Conservation (phyloP, 2,888 invertebrate genomes). For the Miltochrista miniata region DNA sequence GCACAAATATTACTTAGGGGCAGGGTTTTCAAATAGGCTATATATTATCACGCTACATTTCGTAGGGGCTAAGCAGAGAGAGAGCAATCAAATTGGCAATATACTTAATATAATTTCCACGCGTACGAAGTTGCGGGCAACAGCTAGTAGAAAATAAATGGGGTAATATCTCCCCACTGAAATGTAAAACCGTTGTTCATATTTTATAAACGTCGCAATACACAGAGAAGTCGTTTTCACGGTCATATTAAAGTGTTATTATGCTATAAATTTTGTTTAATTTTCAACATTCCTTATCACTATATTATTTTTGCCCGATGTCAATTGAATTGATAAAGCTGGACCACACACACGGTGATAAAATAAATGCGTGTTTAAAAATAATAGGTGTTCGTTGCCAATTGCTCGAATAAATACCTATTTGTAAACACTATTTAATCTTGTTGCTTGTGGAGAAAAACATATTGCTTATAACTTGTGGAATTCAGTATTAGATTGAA, state of each 20-base stretch:
- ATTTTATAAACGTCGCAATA: too few relatives aligned
- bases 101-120: too few relatives aligned
- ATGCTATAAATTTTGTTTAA: conserved; percentile 19
- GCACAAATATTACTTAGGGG: too few relatives aligned
- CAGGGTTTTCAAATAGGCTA: too few relatives aligned
- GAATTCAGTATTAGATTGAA: background rate
- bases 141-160: too few relatives aligned
- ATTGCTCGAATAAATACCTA: conserved; percentile 12
- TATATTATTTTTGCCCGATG: conserved; percentile 17
- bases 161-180: too few relatives aligned
- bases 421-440: conserved; percentile 1
- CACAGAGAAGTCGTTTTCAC: too few relatives aligned
- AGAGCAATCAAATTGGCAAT: too few relatives aligned
- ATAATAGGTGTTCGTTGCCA: conserved; percentile 23
- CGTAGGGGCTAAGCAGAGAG: too few relatives aligned
- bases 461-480: background rate
- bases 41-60: too few relatives aligned
- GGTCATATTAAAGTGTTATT: background rate
- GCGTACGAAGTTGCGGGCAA: too few relatives aligned
- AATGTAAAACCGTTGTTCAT: too few relatives aligned
- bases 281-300: conserved; percentile 7
- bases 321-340: conserved; percentile 26
- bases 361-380: conserved; percentile 24
- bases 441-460: background rate
- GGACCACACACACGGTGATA: conserved; percentile 33